These are phyloP conservation scores for Acipenser ruthenus DNA, from an alignment of 2,797 vertebrate genomes.

Conservation along the genomic window DNA sequence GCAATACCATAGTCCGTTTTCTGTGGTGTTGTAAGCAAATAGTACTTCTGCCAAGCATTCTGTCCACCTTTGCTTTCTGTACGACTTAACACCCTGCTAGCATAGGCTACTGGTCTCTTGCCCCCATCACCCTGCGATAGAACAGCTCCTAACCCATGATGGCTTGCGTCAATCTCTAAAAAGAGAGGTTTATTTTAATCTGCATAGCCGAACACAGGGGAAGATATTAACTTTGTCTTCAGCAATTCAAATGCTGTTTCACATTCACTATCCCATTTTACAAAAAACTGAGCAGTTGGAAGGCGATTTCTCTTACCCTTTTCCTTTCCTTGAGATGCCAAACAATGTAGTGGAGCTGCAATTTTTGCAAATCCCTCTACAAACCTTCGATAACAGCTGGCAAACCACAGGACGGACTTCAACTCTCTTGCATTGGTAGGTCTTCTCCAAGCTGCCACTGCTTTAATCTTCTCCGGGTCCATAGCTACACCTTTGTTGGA, in stretches of 20 bases:
- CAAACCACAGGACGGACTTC: background rate
- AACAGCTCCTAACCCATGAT: slow-evolving; percentile 8
- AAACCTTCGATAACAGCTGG: background rate
- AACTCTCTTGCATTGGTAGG: background rate
- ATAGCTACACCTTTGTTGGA: slow-evolving; percentile 10
- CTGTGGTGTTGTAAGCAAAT: background rate
- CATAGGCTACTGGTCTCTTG: background rate
- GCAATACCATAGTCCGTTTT: background rate
- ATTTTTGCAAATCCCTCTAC: slow-evolving; percentile 8
- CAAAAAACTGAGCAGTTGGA: background rate
- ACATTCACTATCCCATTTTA: slow-evolving; percentile 21
- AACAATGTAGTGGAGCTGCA: slow-evolving; percentile 10
- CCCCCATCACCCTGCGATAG: background rate
- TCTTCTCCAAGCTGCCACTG: slow-evolving; percentile 4
- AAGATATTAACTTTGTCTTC: slow-evolving; percentile 5
- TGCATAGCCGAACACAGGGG: slow-evolving; percentile 10
- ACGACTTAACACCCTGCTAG: background rate
- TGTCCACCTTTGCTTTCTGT: slow-evolving; percentile 12
- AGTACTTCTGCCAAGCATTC: background rate
- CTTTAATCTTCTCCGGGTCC: slow-evolving; percentile 12
- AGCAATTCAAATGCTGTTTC: slow-evolving; percentile 20
- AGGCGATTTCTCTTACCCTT: background rate
- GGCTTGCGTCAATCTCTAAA: slow-evolving; percentile 12
- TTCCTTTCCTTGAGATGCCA: slow-evolving; percentile 12
- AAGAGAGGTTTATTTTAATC: slow-evolving; percentile 16